These are phyloP conservation scores for Trichoplusia ni DNA, from an alignment of 1,140 invertebrate genomes.

Conservation along the genomic window DNA sequence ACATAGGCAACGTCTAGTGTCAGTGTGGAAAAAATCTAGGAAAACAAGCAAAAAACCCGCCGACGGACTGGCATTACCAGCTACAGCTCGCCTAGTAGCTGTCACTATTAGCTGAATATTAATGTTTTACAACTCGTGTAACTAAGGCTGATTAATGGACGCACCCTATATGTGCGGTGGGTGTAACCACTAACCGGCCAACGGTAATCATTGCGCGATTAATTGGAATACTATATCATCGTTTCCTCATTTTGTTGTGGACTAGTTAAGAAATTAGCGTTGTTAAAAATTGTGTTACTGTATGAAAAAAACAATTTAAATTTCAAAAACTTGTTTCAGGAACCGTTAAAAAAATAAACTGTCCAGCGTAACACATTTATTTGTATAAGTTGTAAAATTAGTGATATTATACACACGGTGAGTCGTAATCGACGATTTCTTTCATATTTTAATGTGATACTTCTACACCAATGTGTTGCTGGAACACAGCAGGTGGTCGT, in stretches of 20 bases:
- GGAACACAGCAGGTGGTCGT: neutral
- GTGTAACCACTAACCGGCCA: neutral
- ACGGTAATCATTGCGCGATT: neutral
- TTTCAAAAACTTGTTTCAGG: no score
- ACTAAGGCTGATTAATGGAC: slow-evolving; percentile 17
- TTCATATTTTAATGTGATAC: slow-evolving; percentile 20
- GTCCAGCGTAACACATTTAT: neutral
- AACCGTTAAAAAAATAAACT: slow-evolving; percentile 8
- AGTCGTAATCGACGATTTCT: slow-evolving; percentile 37
- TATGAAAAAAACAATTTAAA: no score
- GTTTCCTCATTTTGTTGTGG: no score
- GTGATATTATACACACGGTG: slow-evolving; percentile 42
- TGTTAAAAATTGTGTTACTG: no score
- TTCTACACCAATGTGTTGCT: neutral
- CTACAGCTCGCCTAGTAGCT: neutral
- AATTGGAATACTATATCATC: no score
- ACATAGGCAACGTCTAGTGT: neutral
- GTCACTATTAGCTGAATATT: slow-evolving; percentile 20
- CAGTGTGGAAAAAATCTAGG: slow-evolving; percentile 4
- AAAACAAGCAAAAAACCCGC: neutral
- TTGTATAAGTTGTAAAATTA: slow-evolving; percentile 48
- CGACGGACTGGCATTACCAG: no score
- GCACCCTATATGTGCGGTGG: neutral
- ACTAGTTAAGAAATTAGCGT: no score
- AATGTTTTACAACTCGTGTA: slow-evolving; percentile 13